Percentiles rank a stretch among this genome's conserved stretches.
phyloP scores from a whole-genome alignment of 2,113 vertebrate genomes.

The Castor canadensis region DNA sequence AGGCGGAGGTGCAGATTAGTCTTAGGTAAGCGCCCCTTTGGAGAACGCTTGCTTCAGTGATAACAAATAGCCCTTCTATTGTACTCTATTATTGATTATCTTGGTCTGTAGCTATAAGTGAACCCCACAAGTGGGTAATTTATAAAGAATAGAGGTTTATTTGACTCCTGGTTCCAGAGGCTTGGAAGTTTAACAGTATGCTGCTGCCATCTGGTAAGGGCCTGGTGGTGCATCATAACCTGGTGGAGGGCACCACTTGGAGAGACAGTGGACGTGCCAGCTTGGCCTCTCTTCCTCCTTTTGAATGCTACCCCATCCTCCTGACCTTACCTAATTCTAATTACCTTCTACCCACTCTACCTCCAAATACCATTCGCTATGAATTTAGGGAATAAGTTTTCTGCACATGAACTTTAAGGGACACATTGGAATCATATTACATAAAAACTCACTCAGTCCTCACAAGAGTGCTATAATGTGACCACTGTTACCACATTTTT shows the following conservation, averaged over 20 bases:
- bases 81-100: not conserved
- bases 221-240: fast-evolving
- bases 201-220: not conserved
- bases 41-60: not conserved
- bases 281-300: not conserved
- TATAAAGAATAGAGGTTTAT: not conserved
- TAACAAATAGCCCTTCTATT: not conserved
- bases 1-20: conserved; percentile 84
- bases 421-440: not conserved
- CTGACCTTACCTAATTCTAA: not conserved
- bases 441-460: not conserved
- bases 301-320: not conserved
- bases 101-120: not conserved
- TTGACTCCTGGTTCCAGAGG: not conserved
- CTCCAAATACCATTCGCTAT: not conserved
- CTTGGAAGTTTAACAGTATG: not conserved
- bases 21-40: conserved; percentile 79
- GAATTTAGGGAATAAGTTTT: not conserved
- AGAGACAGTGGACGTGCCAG: not conserved
- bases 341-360: not conserved
- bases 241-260: no score
- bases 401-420: not conserved
- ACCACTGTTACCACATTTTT: not conserved
- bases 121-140: not conserved
- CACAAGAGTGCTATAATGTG: not conserved